Conservation (phyloP, 2,113 vertebrate genomes). For the Epinephelus moara region DNA sequence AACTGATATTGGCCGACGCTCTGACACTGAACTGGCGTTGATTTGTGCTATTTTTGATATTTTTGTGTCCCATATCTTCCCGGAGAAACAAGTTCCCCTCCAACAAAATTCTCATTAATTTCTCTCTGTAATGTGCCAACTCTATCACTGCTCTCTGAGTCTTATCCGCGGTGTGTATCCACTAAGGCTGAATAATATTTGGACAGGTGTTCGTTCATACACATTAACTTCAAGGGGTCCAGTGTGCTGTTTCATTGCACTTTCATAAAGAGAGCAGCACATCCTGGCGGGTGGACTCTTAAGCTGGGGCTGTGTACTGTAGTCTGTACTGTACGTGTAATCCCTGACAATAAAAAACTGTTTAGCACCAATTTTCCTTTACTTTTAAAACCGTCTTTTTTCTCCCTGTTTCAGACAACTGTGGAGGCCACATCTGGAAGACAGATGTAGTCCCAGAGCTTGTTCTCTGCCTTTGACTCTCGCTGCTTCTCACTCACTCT, state of each 20-base stretch:
- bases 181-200: slow-evolving; percentile 83
- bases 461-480: slow-evolving; percentile 74
- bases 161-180: slow-evolving; percentile 65
- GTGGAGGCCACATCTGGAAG: slow-evolving; percentile 86
- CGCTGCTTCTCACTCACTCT: slow-evolving; percentile 63
- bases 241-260: slow-evolving; percentile 55
- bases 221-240: slow-evolving; percentile 64
- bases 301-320: slow-evolving; percentile 35
- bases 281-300: slow-evolving; percentile 45
- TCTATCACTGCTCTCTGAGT: slow-evolving; percentile 53
- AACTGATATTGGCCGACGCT: slow-evolving; percentile 20
- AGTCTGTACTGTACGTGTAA: slow-evolving; percentile 76
- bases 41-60: slow-evolving; percentile 27
- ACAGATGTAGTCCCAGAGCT: slow-evolving; percentile 84
- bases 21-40: background rate
- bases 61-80: slow-evolving; percentile 22
- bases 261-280: slow-evolving; percentile 43
- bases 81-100: slow-evolving; percentile 28
- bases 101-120: slow-evolving; percentile 57
- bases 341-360: slow-evolving; percentile 86
- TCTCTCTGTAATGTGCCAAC: slow-evolving; percentile 44
- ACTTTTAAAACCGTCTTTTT: slow-evolving; percentile 76
- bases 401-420: slow-evolving; percentile 77
- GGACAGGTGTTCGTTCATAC: slow-evolving; percentile 85
- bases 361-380: slow-evolving; percentile 87